phyloP scores from a whole-genome alignment of 2,113 vertebrate genomes.

The Pelmatolapia mariae region DNA sequence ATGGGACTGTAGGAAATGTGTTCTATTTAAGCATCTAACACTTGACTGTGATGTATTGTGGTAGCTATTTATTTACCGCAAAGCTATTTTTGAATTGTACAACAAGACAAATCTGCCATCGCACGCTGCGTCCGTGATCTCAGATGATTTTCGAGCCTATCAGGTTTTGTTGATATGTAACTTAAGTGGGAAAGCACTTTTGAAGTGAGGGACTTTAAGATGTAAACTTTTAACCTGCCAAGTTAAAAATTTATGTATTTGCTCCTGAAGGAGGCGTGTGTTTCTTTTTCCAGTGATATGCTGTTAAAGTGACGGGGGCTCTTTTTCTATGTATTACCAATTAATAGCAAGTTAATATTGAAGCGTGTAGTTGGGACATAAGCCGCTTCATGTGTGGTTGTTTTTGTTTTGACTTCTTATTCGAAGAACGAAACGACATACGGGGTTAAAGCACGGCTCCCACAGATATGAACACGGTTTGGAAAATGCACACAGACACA shows the following conservation, averaged over 20 bases:
- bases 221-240: neutral
- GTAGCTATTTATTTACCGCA: neutral
- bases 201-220: neutral
- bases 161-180: neutral
- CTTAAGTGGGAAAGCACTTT: neutral
- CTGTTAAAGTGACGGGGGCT: neutral
- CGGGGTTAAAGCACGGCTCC: neutral
- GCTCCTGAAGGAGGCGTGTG: neutral
- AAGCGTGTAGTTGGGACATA: neutral
- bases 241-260: neutral
- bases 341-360: neutral
- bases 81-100: neutral
- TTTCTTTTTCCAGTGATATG: neutral
- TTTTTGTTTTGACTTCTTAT: neutral
- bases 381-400: neutral
- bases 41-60: neutral
- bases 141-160: neutral
- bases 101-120: neutral
- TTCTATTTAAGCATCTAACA: neutral
- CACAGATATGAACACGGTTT: conserved; percentile 29
- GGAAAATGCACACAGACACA: conserved; percentile 38
- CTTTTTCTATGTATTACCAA: neutral
- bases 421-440: neutral
- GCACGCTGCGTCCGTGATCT: neutral
- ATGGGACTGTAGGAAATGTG: neutral